Conservation (phyloP, 1,140 invertebrate species). For the honey bee (Apis mellifera) region Amel_HAv3.1 CM009942.2:3712001-3712500, state of each 20-base stretch:
- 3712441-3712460: too few relatives aligned
- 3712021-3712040: constrained; percentile 7
- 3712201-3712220: constrained; percentile 11
- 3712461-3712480: too few relatives aligned
- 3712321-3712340: neutral
- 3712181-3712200: constrained; percentile 29
- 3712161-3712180: constrained; percentile 21
- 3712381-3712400: neutral
- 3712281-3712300: neutral
- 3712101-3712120: constrained; percentile 16
- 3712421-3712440: neutral
- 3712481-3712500: too few relatives aligned
- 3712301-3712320: neutral
- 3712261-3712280: constrained; percentile 31
- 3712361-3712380: neutral
- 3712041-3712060: neutral
- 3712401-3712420: neutral
- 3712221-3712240: constrained; percentile 36
- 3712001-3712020: constrained; percentile 29
- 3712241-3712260: constrained; percentile 32
- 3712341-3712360: too few relatives aligned
- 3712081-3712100: constrained; percentile 49
- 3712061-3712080: constrained; percentile 9
- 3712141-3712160: constrained; percentile 28
- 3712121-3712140: constrained; percentile 3